A percentile compares a stretch with the other conserved stretches of the same genome.
These are phyloP conservation scores for Nezara viridula DNA, from an alignment of 2,888 invertebrate genomes.

Conservation along the genomic window DNA sequence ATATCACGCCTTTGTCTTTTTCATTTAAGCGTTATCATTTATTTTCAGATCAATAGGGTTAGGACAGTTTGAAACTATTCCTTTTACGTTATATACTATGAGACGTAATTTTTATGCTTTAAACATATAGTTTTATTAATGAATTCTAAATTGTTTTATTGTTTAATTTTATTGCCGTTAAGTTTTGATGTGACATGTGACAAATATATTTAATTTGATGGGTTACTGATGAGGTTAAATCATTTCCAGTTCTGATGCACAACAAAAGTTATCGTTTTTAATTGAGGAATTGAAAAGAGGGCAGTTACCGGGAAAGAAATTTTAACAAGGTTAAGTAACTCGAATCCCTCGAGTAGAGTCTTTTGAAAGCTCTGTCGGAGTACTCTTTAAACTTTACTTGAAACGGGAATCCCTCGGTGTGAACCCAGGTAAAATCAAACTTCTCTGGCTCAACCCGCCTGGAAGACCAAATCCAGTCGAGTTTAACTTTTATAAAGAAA, in stretches of 20 bases:
- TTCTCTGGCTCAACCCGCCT: neutral
- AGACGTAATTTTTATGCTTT: too few species aligned
- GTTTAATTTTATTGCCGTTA: too few species aligned
- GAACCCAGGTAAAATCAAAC: neutral
- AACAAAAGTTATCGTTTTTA: neutral
- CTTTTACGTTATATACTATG: too few species aligned
- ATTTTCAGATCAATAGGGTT: too few species aligned
- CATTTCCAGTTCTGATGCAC: neutral
- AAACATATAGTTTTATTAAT: too few species aligned
- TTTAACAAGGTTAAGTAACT: neutral
- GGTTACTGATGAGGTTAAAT: neutral
- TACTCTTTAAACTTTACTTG: slow-evolving; percentile 5
- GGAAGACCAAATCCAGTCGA: neutral
- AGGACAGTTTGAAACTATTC: too few species aligned
- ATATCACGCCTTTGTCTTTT: too few species aligned
- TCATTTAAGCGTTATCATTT: too few species aligned
- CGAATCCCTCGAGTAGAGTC: neutral
- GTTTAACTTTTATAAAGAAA: neutral
- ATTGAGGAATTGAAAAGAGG: neutral
- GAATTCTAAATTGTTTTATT: too few species aligned
- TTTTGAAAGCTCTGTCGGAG: neutral
- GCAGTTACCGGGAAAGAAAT: neutral
- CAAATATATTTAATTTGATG: neutral
- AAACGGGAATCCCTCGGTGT: neutral
- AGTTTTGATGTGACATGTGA: too few species aligned